Percentiles rank a stretch among this genome's conserved stretches.
phyloP scores from a whole-genome alignment of 2,113 vertebrate species.

The Ammodytes marinus region DNA sequence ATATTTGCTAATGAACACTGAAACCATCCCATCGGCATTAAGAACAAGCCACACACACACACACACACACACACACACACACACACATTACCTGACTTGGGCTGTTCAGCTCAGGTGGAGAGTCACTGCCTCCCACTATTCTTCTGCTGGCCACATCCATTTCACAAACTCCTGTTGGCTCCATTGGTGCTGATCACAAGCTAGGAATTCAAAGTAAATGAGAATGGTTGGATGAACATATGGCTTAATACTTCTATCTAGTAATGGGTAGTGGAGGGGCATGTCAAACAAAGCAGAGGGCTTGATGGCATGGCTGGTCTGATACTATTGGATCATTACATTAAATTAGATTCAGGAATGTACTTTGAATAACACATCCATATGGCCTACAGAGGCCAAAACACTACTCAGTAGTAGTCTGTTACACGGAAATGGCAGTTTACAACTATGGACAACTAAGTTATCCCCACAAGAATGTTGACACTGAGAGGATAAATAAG shows the following conservation, averaged over 20 bases:
- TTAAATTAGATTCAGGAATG: not conserved
- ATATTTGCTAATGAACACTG: not conserved
- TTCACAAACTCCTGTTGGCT: conserved; percentile 84
- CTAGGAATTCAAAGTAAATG: conserved; percentile 3
- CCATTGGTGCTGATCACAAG: conserved; percentile 82
- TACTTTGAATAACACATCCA: not conserved
- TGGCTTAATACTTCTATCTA: not conserved
- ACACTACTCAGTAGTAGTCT: not conserved
- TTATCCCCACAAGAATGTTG: no score
- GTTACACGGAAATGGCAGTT: no score
- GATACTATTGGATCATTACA: not conserved
- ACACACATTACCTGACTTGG: conserved; percentile 70
- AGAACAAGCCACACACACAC: not conserved
- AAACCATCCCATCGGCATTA: not conserved
- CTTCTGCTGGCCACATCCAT: conserved; percentile 83
- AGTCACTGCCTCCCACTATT: conserved; percentile 82
- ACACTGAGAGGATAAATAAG: no score
- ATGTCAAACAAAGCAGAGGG: not conserved
- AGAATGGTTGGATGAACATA: not conserved
- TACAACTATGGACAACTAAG: not conserved
- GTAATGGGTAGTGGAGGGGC: no score
- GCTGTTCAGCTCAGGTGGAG: conserved; percentile 81
- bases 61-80: not conserved
- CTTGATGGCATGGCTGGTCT: no score
- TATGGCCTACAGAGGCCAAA: not conserved